These are phyloP conservation scores for Tineola bisselliella DNA, from an alignment of 2,888 invertebrate species.

Conservation along the genomic window DNA sequence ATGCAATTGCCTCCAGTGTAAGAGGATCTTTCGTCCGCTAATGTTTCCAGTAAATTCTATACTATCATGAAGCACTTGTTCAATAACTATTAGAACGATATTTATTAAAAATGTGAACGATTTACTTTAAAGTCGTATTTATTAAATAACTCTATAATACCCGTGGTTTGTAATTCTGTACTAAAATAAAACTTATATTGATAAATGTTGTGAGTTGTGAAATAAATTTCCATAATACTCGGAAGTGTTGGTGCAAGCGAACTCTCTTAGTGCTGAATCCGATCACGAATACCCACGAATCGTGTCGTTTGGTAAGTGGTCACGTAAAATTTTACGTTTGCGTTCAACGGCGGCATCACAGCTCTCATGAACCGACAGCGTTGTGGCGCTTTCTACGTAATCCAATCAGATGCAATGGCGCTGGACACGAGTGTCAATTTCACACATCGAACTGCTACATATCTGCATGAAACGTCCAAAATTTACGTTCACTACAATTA, in stretches of 20 bases:
- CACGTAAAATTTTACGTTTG: constrained; percentile 67
- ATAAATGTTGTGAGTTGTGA: neutral
- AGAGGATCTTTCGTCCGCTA: constrained; percentile 44
- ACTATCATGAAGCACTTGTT: constrained; percentile 13
- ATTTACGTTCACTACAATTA: neutral
- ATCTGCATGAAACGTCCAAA: constrained; percentile 1
- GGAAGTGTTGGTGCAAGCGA: neutral
- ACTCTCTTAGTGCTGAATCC: constrained; percentile 1
- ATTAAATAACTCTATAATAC: no score
- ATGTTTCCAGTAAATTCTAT: constrained; percentile 30
- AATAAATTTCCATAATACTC: neutral
- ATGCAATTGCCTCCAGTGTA: constrained; percentile 32
- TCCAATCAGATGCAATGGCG: constrained; percentile 60
- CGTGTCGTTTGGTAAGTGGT: constrained; percentile 58
- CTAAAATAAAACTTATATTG: neutral
- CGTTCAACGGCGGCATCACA: constrained; percentile 43
- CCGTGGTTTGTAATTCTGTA: no score
- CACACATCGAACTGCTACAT: constrained; percentile 30
- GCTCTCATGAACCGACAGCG: constrained; percentile 2
- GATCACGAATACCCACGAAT: neutral
- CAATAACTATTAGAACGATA: neutral
- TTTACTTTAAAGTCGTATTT: neutral
- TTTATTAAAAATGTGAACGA: neutral
- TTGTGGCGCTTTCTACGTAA: constrained; percentile 50
- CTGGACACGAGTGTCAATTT: constrained; percentile 56